phyloP scores from a whole-genome alignment of 1,140 invertebrate genomes.

The Solenopsis fugax region DNA sequence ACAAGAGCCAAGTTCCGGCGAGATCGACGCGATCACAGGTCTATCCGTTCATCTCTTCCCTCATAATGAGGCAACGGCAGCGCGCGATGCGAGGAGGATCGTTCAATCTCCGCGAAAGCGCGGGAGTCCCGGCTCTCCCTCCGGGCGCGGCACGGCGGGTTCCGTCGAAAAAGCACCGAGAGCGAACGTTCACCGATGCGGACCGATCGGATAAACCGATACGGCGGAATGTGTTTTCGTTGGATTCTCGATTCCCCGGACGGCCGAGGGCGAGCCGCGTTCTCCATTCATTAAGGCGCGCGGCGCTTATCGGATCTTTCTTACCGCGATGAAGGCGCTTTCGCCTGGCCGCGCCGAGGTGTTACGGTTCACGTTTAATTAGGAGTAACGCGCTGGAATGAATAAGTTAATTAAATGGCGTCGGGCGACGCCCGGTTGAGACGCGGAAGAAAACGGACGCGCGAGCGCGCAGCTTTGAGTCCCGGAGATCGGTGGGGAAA shows the following conservation, averaged over 20 bases:
- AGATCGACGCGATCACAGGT: constrained; percentile 29
- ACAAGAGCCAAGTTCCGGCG: not conserved
- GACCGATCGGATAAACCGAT: constrained; percentile 69
- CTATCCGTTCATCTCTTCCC: constrained; percentile 41
- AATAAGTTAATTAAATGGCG: constrained; percentile 85
- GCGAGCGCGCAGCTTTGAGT: not conserved
- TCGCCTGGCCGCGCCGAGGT: constrained; percentile 79
- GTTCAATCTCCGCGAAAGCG: constrained; percentile 55
- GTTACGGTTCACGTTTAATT: constrained; percentile 86
- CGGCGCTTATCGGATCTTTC: constrained; percentile 81
- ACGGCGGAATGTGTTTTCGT: constrained; percentile 68
- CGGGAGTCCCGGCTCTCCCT: not conserved
- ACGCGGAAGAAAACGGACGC: constrained; percentile 43
- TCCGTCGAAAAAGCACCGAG: constrained; percentile 39
- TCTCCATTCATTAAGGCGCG: constrained; percentile 83
- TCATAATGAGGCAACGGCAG: constrained; percentile 55
- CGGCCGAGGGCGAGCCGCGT: constrained; percentile 66
- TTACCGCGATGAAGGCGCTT: constrained; percentile 74
- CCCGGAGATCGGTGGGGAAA: not conserved
- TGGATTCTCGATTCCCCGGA: constrained; percentile 47
- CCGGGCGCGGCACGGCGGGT: not conserved
- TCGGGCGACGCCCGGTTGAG: constrained; percentile 34
- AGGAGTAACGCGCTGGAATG: constrained; percentile 81
- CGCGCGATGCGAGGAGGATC: constrained; percentile 39
- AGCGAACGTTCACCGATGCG: not conserved